These are phyloP conservation scores for Apeltes quadracus DNA, from an alignment of 2,113 vertebrate species.

Conservation along the genomic window DNA sequence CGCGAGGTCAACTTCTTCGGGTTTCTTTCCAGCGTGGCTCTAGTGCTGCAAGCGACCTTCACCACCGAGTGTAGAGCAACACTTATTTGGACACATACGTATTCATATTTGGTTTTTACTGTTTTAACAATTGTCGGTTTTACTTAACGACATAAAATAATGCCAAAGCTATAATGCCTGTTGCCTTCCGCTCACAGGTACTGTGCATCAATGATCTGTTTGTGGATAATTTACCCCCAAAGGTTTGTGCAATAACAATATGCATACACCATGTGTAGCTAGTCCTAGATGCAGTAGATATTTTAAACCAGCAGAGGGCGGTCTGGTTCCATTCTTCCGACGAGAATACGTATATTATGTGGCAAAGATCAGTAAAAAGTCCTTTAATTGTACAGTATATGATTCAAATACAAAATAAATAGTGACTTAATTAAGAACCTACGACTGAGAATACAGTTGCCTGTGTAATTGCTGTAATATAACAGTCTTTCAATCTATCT, in stretches of 20 bases:
- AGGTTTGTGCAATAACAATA: neutral
- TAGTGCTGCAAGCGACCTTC: slow-evolving; percentile 13
- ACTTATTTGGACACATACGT: neutral
- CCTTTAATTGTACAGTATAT: neutral
- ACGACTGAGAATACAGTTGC: neutral
- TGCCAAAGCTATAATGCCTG: neutral
- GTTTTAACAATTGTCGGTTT: neutral
- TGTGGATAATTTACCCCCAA: too few species aligned
- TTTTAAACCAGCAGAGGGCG: slow-evolving; percentile 29
- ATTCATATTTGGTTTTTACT: neutral
- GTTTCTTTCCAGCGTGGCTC: neutral
- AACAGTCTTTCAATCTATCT: neutral
- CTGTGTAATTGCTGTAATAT: neutral
- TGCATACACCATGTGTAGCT: neutral
- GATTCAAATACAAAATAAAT: neutral
- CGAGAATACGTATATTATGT: neutral
- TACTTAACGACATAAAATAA: neutral
- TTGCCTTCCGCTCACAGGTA: neutral
- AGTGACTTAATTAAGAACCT: neutral
- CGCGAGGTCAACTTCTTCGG: neutral
- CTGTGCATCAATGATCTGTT: neutral
- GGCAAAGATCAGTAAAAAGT: neutral
- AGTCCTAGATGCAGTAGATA: slow-evolving; percentile 2
- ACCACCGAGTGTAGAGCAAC: neutral
- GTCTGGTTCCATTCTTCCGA: neutral